phyloP scores from a whole-genome alignment of 1,140 invertebrate species.

The Drosophila lacteicornis region DNA sequence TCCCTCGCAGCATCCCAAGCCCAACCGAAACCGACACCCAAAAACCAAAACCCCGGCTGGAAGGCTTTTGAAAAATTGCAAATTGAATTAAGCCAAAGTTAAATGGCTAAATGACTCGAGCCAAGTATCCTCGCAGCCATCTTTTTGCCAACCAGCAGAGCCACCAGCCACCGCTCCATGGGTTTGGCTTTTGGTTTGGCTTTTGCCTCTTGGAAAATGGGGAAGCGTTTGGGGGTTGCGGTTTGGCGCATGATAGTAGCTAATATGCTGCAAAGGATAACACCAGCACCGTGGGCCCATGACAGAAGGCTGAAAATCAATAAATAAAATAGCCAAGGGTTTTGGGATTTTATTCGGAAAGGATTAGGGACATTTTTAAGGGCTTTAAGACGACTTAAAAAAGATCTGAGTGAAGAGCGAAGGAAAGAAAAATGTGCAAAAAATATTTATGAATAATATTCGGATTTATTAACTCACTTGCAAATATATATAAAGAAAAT shows the following conservation, averaged over 20 bases:
- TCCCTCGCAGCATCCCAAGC: constrained; percentile 39
- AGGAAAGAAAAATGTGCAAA: not conserved
- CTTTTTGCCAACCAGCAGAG: constrained; percentile 30
- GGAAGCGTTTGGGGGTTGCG: constrained; percentile 57
- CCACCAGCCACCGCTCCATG: constrained; percentile 31
- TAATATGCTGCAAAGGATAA: constrained; percentile 80
- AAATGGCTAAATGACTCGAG: constrained; percentile 83
- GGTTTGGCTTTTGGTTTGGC: constrained; percentile 37
- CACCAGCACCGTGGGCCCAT: constrained; percentile 44
- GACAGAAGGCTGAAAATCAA: not conserved
- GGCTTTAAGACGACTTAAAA: not conserved
- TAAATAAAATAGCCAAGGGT: not conserved
- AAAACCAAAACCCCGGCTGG: constrained; percentile 40
- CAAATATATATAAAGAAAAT: no score
- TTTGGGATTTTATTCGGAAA: not conserved
- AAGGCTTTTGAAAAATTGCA: constrained; percentile 84
- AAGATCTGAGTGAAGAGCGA: not conserved
- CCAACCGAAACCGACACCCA: constrained; percentile 30
- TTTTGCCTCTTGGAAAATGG: not conserved
- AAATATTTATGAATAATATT: not conserved
- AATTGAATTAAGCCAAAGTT: constrained; percentile 85
- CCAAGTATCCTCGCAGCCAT: constrained; percentile 62
- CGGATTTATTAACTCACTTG: no score
- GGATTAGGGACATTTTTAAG: constrained; percentile 10
- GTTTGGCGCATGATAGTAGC: constrained; percentile 78